These are phyloP conservation scores for Onthophagus sagittarius DNA, from an alignment of 2,888 invertebrate genomes.

Conservation along the genomic window DNA sequence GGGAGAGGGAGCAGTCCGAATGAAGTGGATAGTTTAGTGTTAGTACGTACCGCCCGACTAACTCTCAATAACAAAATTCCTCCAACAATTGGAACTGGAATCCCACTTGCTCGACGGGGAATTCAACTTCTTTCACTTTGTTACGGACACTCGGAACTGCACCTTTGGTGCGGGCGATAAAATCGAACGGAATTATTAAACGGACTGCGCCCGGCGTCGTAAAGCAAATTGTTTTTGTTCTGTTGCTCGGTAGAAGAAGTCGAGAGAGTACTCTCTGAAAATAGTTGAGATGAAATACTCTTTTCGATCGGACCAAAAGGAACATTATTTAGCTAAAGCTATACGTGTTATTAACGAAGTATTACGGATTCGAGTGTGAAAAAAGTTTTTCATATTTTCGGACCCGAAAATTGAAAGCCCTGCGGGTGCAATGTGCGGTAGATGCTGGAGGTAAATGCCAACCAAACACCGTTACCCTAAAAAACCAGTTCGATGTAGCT, in stretches of 20 bases:
- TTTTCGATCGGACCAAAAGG: not conserved
- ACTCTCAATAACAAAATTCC: slow-evolving; percentile 12
- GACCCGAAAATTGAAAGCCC: not conserved
- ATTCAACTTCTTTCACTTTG: slow-evolving; percentile 13
- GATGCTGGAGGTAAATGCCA: not conserved
- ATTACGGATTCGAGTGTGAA: not conserved
- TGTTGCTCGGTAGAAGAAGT: not conserved
- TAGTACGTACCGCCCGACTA: not conserved
- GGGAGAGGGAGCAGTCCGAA: not conserved
- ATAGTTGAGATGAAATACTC: not conserved
- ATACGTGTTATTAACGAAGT: not conserved
- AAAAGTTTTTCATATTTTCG: not conserved
- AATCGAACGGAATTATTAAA: slow-evolving; percentile 10
- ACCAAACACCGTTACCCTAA: not conserved
- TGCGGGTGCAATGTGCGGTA: not conserved
- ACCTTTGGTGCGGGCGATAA: slow-evolving; percentile 6
- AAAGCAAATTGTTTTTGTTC: slow-evolving; percentile 6
- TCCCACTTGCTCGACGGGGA: slow-evolving; percentile 3
- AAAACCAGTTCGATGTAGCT: not conserved
- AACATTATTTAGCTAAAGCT: not conserved
- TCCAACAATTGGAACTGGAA: slow-evolving; percentile 10
- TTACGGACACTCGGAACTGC: slow-evolving; percentile 3
- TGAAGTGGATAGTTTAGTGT: slow-evolving; percentile 4
- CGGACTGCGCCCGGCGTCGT: not conserved
- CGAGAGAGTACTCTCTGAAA: not conserved